Conservation (phyloP, 2,888 invertebrate genomes). For the Harpalus rufipes region DNA sequence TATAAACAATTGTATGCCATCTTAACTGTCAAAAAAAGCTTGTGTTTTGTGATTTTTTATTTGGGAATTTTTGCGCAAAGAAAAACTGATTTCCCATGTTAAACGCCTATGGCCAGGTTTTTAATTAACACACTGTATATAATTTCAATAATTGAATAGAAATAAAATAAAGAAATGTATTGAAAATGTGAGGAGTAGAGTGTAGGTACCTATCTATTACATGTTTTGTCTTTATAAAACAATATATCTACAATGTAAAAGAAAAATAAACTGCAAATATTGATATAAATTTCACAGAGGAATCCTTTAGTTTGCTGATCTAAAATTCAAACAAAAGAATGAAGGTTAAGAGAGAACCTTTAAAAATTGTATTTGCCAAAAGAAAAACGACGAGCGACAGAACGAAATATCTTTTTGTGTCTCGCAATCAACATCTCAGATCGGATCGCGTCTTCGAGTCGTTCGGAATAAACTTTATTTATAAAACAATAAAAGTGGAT, state of each 20-base stretch:
- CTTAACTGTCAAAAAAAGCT: too few relatives aligned
- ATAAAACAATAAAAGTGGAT: slow-evolving; percentile 59
- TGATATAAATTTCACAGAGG: slow-evolving; percentile 26
- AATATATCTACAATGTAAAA: slow-evolving; percentile 9
- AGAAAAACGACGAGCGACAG: slow-evolving; percentile 23
- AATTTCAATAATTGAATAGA: too few relatives aligned
- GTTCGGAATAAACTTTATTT: slow-evolving; percentile 61
- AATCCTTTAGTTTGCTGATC: slow-evolving; percentile 36
- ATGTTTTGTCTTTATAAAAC: neutral
- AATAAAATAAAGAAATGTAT: too few relatives aligned
- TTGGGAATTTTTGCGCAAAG: too few relatives aligned
- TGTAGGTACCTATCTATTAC: neutral
- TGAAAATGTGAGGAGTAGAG: too few relatives aligned
- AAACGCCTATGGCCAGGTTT: too few relatives aligned
- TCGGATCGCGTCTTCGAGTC: slow-evolving; percentile 35
- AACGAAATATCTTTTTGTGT: slow-evolving; percentile 39
- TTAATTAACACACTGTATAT: too few relatives aligned
- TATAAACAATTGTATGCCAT: too few relatives aligned
- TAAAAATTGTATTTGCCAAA: slow-evolving; percentile 53
- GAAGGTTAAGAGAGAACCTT: slow-evolving; percentile 36
- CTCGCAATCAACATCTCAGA: slow-evolving; percentile 53
- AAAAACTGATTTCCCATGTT: too few relatives aligned
- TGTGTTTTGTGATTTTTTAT: too few relatives aligned
- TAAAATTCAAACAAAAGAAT: slow-evolving; percentile 50
- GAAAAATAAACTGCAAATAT: slow-evolving; percentile 35